Evolutionary conservation across 2,888 invertebrate genomes (phyloP).

Genomic region (Criorhina ranunculi): DNA sequence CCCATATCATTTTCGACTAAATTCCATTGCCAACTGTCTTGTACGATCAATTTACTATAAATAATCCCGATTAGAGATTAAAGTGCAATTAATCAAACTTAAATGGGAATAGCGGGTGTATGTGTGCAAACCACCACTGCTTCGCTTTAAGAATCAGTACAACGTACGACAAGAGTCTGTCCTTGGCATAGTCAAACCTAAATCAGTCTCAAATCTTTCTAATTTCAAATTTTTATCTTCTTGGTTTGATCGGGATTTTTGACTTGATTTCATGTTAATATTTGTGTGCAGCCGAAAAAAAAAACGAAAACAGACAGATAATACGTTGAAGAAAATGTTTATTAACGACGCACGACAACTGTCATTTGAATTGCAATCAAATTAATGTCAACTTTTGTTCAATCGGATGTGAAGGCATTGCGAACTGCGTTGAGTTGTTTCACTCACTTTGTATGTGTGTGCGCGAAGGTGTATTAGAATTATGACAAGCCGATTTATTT

Average conservation of each 20-base stretch:
- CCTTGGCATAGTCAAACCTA: conserved; percentile 61
- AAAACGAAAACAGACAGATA: too few relatives aligned
- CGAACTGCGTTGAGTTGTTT: conserved; percentile 44
- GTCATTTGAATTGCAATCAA: conserved; percentile 44
- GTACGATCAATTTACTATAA: conserved; percentile 53
- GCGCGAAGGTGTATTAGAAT: conserved; percentile 48
- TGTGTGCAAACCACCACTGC: conserved; percentile 17
- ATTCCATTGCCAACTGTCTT: conserved; percentile 57
- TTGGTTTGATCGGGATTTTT: conserved; percentile 48
- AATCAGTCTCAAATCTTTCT: conserved; percentile 50
- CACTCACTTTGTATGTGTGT: background rate
- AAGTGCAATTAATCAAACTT: conserved; percentile 57
- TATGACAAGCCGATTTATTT: conserved; percentile 52
- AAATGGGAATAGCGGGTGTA: conserved; percentile 43
- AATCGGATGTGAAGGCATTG: conserved; percentile 42
- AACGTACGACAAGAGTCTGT: conserved; percentile 36
- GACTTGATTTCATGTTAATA: conserved; percentile 46
- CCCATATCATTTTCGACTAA: conserved; percentile 24
- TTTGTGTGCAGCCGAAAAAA: background rate
- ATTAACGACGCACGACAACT: conserved; percentile 66
- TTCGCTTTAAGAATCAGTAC: conserved; percentile 38
- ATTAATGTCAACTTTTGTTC: conserved; percentile 65
- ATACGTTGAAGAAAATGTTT: conserved; percentile 29
- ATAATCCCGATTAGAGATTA: conserved; percentile 55
- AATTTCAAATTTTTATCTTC: conserved; percentile 60